phyloP scores from a whole-genome alignment of 2,888 invertebrate genomes.

The Empis livida region DNA sequence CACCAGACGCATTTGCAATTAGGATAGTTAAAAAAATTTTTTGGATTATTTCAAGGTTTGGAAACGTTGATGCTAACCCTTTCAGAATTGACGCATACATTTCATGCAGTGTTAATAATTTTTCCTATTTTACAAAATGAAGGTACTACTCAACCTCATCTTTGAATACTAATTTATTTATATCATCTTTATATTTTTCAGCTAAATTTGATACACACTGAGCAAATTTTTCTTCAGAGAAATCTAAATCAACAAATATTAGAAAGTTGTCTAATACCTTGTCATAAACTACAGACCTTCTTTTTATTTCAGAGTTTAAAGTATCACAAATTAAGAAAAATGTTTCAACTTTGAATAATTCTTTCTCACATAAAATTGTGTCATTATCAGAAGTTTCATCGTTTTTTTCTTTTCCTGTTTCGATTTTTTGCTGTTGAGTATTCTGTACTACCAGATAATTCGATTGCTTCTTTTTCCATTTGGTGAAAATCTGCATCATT shows the following conservation, averaged over 20 bases:
- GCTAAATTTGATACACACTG: not conserved
- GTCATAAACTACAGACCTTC: not conserved
- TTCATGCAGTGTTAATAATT: not conserved
- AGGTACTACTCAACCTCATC: not conserved
- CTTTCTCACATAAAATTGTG: not conserved
- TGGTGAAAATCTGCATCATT: not conserved
- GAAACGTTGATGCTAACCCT: not conserved
- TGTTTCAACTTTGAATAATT: not conserved
- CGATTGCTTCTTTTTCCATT: not conserved
- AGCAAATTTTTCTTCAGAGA: not conserved
- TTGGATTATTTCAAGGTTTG: not conserved
- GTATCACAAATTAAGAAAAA: not conserved
- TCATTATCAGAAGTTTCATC: not conserved
- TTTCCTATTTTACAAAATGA: slow-evolving; percentile 1
- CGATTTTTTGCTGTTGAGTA: not conserved
- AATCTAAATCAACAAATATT: not conserved
- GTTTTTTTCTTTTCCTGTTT: not conserved
- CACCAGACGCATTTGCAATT: not conserved
- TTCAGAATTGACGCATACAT: not conserved
- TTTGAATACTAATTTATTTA: not conserved
- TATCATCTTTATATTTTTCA: not conserved
- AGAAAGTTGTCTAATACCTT: not conserved
- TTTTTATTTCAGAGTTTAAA: not conserved
- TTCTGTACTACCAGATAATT: not conserved
- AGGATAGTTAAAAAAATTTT: too few relatives aligned